Conservation (phyloP, 2,888 invertebrate genomes). For the Chrysolina oricalcia region DNA sequence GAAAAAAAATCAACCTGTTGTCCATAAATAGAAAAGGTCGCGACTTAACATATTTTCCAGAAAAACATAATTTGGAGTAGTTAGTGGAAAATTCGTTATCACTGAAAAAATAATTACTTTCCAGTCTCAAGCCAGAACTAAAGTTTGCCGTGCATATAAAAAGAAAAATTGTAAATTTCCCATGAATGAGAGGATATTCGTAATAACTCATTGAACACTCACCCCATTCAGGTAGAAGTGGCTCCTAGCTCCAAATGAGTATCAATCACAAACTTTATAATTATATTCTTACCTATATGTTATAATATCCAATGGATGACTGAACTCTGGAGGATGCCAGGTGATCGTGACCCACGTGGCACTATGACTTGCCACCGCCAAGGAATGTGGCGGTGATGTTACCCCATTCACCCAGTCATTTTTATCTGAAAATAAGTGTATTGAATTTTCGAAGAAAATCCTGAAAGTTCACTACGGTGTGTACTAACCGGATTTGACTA, state of each 20-base stretch:
- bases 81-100: too few relatives aligned
- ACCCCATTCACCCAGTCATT: slow-evolving; percentile 77
- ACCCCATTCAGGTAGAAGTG: too few relatives aligned
- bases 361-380: slow-evolving; percentile 85
- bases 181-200: too few relatives aligned
- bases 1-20: too few relatives aligned
- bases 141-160: too few relatives aligned
- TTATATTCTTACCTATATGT: slow-evolving; percentile 78
- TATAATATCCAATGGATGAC: slow-evolving; percentile 85
- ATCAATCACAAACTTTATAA: neutral
- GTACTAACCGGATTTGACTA: slow-evolving; percentile 75
- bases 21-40: too few relatives aligned
- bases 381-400: slow-evolving; percentile 86
- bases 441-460: neutral
- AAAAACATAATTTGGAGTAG: too few relatives aligned
- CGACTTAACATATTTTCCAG: too few relatives aligned
- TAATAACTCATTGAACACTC: too few relatives aligned
- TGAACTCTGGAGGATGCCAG: slow-evolving; percentile 91
- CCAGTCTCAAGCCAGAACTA: too few relatives aligned
- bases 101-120: too few relatives aligned
- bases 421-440: slow-evolving; percentile 53
- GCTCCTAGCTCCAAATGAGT: neutral
- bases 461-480: neutral
- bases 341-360: slow-evolving; percentile 87
- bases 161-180: too few relatives aligned